A percentile compares a stretch with the other conserved stretches of the same genome.
phyloP scores from a whole-genome alignment of 2,888 invertebrate species.

The Ormia ochracea region DNA sequence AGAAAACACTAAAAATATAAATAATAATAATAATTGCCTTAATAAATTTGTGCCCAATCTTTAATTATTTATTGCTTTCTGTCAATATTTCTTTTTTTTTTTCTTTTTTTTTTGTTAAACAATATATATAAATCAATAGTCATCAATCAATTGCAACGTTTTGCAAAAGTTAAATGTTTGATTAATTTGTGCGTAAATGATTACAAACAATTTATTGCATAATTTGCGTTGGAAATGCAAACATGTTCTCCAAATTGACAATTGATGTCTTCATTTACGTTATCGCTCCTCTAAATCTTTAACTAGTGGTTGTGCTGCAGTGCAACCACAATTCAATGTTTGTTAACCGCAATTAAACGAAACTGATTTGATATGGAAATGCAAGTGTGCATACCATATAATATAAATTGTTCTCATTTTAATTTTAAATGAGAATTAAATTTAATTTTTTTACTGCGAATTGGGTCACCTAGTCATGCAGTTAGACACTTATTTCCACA shows the following conservation, averaged over 20 bases:
- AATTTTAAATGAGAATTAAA: not conserved
- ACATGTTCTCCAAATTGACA: slow-evolving; percentile 15
- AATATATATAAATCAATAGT: slow-evolving; percentile 8
- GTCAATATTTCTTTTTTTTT: not conserved
- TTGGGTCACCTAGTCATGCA: slow-evolving; percentile 39
- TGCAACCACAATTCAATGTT: slow-evolving; percentile 7
- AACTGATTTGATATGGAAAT: slow-evolving; percentile 15
- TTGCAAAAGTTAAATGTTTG: slow-evolving; percentile 2
- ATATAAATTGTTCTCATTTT: not conserved
- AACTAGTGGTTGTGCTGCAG: slow-evolving; percentile 4
- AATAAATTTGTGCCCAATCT: slow-evolving; percentile 58
- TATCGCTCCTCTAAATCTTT: not conserved
- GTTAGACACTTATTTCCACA: not conserved
- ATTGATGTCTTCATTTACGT: slow-evolving; percentile 4
- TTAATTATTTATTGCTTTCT: slow-evolving; percentile 17
- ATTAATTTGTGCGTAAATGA: slow-evolving; percentile 23
- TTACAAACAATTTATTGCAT: not conserved
- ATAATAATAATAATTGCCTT: slow-evolving; percentile 31
- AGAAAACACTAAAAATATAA: not conserved
- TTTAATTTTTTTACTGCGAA: slow-evolving; percentile 22
- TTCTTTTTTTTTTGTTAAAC: not conserved
- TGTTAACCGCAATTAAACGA: slow-evolving; percentile 26
- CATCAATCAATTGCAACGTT: slow-evolving; percentile 31
- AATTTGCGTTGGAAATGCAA: not conserved
- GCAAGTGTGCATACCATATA: too few species aligned